phyloP scores from a whole-genome alignment of 2,113 vertebrate genomes.

The Myiagra hebetior region DNA sequence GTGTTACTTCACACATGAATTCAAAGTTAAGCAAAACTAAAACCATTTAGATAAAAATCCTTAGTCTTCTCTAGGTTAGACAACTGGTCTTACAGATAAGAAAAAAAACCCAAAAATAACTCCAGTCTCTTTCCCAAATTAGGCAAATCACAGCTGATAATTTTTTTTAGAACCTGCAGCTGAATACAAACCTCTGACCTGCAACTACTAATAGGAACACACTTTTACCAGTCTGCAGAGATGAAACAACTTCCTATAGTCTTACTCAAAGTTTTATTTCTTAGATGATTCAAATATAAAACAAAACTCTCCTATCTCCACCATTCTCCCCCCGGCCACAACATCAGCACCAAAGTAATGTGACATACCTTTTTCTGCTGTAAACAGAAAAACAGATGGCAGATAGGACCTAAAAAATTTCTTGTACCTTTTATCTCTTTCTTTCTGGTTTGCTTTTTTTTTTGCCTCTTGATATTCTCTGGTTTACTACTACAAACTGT shows the following conservation, averaged over 20 bases:
- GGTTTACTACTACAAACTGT: neutral
- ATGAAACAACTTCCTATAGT: neutral
- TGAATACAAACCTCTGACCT: neutral
- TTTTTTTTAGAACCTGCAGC: neutral
- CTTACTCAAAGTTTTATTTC: neutral
- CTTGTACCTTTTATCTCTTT: neutral
- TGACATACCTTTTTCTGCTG: neutral
- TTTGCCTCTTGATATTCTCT: neutral
- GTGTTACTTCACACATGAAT: neutral
- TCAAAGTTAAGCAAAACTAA: neutral
- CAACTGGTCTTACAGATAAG: neutral
- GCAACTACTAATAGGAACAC: neutral
- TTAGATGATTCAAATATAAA: neutral
- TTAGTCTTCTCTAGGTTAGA: neutral
- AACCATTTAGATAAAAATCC: neutral
- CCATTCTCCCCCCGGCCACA: rapidly evolving
- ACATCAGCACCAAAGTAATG: neutral
- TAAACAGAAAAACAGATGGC: neutral
- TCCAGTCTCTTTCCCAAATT: neutral
- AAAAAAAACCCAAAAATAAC: neutral
- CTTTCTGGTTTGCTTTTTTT: neutral
- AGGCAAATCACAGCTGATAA: neutral
- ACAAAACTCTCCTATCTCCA: neutral
- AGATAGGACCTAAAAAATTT: neutral
- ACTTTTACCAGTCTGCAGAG: neutral